Conservation (phyloP, 2,888 invertebrate genomes). For the Heliconius erato region DNA sequence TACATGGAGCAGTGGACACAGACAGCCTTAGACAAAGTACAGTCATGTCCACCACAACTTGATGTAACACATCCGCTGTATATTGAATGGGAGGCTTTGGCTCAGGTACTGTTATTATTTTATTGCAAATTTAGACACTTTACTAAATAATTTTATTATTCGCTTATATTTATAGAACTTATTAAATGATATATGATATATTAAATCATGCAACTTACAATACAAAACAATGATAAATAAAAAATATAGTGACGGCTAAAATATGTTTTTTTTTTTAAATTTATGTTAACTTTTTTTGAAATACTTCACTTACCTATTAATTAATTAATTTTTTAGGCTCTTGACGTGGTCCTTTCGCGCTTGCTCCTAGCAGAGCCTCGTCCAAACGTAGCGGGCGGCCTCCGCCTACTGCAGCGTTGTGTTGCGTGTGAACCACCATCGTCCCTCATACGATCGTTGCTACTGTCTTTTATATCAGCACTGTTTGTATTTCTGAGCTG, state of each 20-base stretch:
- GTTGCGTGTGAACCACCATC: constrained; percentile 91
- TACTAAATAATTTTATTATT: too few species aligned
- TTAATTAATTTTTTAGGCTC: constrained; percentile 70
- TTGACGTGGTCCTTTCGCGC: constrained; percentile 94
- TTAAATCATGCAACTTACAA: too few species aligned
- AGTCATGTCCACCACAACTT: constrained; percentile 72
- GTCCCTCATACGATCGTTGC: constrained; percentile 92
- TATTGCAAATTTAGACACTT: not conserved
- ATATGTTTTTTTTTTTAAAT: too few species aligned
- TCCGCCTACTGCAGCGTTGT: constrained; percentile 92
- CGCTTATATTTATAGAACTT: too few species aligned
- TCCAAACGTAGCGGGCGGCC: constrained; percentile 90
- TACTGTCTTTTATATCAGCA: constrained; percentile 96
- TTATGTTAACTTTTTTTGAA: not conserved
- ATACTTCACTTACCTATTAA: not conserved
- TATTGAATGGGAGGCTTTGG: constrained; percentile 94
- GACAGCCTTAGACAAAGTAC: constrained; percentile 89
- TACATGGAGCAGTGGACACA: constrained; percentile 94
- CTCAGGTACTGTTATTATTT: constrained; percentile 70
- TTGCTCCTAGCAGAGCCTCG: constrained; percentile 90
- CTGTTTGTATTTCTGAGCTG: constrained; percentile 96
- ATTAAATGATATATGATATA: too few species aligned
- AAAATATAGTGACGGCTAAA: too few species aligned
- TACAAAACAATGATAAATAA: too few species aligned
- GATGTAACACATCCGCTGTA: constrained; percentile 87